Evolutionary conservation across 2,797 vertebrate species (phyloP), one percentile per base, ranked within the genome.

Genomic region (Cichlasoma orientale): DNA sequence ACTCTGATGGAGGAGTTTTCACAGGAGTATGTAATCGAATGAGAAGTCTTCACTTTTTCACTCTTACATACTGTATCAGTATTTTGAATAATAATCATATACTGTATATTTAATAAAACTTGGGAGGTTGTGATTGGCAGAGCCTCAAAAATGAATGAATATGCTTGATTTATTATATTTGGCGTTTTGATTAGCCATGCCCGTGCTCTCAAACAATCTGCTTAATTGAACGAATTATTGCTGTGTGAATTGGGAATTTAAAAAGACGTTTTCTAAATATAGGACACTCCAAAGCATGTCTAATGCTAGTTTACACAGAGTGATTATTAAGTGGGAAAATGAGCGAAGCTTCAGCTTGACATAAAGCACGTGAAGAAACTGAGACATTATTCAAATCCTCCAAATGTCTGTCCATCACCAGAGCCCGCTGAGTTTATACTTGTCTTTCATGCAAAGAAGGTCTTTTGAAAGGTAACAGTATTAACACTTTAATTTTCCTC

Each of bases 191-290:
- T 73, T 53, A 75, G 88, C 36, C 56, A 74, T 74, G 66, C 31
- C 76, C 72, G 47, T 68, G 38, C 72, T 72, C 16, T 79, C 74
- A 83, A 78, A 78, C 79, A 79, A 79, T 86, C 66, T 58, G 18
- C 41, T 85, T 86, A 87, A 89, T 85, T 90, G 55, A 88, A 87
- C 78, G 16, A 87, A 86, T 80, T 79, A 82, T 79, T 87, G 57
- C 38, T 19, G 25, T 75, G 47, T 83, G 75, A 82, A 85, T 56
- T 83, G 76, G 55, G 72, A 80, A 75, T 85, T 82, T 76, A 54
- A 47, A 80, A 75, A 78, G 56, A 56, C 71, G 52, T 54, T 72
- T 78, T 87, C 84, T 90, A 89, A 89, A 91, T 83, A 85, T 90
- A 89, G 90, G 55, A 76, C 74, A 72, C 73, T 80, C 63, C 80